Base-by-base conservation (phyloP, 2,888 invertebrate genomes). In the Drosophila melanosoma region DNA sequence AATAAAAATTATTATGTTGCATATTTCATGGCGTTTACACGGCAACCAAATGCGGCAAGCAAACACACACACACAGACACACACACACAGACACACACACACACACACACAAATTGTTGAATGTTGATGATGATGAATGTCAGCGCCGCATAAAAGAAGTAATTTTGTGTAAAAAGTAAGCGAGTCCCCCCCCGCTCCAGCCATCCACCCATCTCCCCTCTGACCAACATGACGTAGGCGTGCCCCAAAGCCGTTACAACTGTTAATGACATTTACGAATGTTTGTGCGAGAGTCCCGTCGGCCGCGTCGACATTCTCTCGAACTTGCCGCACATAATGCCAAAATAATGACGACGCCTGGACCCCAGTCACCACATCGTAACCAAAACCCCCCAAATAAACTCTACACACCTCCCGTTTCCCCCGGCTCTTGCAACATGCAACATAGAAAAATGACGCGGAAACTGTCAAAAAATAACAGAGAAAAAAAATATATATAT, bases 191-290 rank as follows among this genome's bases (percentile, higher is more conserved):
- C 15, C 10, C 26, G 15, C 42, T 26, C 4, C 11, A 15, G 0
- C 57, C n/a, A 32, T 5, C 29, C 26, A 3, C 26, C 38, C 33
- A 29, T 6, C 7, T 26, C 17, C 23, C 52, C 33, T 6, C 29
- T 2, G 6, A 29, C n/a, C n/a, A 32, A 51, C 74, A 42, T 54
- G 54, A 26, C 48, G 79, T 80, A 57, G 81, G 86, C 83, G 83
- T 83, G 81, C 61, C 77, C 67, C 49, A 71, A 76, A 76, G 82
- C 87, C 76, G 84, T 84, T 88, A 88, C 87, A 87, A 86, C 87
- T 88, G 90, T 89, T 90, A 89, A 89, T 89, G 89, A 89, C 90
- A 88, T 89, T 89, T 89, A 90, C 90, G 90, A 89, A 90, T 90
- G 90, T 81, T 85, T 79, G 79, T n/a, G 45, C 68, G 69, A 72